A percentile compares a stretch with the other conserved stretches of the same genome.
phyloP scores from a whole-genome alignment of 2,113 vertebrate genomes.

The Orthonyx spaldingii region DNA sequence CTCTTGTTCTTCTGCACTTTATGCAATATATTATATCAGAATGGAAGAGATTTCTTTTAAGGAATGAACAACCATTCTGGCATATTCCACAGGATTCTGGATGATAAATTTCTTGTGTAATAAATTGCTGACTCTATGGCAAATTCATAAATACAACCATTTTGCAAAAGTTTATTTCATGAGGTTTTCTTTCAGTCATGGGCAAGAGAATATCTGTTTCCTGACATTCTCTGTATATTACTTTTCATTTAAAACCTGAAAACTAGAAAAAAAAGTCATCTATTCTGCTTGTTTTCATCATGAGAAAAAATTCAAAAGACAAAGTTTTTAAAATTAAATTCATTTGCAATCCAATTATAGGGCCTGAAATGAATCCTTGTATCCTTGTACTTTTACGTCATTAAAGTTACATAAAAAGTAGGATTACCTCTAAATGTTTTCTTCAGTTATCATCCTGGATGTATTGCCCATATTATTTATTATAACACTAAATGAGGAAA shows the following conservation, averaged over 20 bases:
- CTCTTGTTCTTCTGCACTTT: slow-evolving; percentile 36
- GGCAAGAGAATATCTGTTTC: not conserved
- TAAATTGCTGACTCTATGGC: not conserved
- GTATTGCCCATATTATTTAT: not conserved
- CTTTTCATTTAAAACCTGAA: not conserved
- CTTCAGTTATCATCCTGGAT: not conserved
- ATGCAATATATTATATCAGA: not conserved
- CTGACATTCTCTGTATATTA: not conserved
- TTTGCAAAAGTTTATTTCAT: not conserved
- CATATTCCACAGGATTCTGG: not conserved
- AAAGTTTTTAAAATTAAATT: not conserved
- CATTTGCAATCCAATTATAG: not conserved
- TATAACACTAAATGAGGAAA: not conserved
- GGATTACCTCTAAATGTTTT: not conserved
- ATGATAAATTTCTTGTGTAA: not conserved
- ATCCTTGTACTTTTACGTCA: not conserved
- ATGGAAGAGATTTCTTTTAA: not conserved
- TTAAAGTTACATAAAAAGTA: not conserved
- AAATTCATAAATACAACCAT: not conserved
- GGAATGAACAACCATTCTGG: not conserved
- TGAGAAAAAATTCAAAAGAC: not conserved
- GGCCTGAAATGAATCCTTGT: not conserved
- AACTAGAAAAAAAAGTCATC: not conserved
- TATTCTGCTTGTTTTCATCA: not conserved
- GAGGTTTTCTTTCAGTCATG: not conserved